A percentile compares a stretch with the other conserved stretches of the same genome.
Evolutionary conservation across 1,140 invertebrate species (phyloP).

Genomic region (Aphaenogaster floridana): DNA sequence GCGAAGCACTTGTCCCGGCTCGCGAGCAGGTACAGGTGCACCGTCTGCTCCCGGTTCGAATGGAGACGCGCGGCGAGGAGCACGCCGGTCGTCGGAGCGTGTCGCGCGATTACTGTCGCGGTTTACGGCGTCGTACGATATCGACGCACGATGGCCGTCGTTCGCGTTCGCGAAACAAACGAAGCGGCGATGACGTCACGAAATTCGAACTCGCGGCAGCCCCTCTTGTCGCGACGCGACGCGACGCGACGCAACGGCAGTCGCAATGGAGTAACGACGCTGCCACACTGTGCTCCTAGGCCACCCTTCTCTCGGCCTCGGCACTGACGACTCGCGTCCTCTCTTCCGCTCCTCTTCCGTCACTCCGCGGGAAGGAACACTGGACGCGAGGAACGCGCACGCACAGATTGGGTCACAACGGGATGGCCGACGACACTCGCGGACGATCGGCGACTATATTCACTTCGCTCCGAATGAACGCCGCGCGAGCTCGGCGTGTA

Average conservation of each 20-base stretch:
- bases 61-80: background rate
- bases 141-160: background rate
- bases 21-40: background rate
- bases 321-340: background rate
- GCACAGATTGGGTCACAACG: background rate
- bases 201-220: constrained; percentile 12
- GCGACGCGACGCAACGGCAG: background rate
- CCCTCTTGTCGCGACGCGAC: background rate
- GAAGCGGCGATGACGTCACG: constrained; percentile 4
- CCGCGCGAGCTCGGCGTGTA: no score
- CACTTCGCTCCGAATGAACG: background rate
- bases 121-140: background rate
- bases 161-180: background rate
- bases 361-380: constrained; percentile 13
- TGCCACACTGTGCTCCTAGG: background rate
- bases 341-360: background rate
- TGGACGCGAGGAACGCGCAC: background rate
- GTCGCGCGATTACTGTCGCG: background rate
- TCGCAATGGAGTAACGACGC: background rate
- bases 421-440: background rate
- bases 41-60: background rate
- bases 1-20: constrained; percentile 33
- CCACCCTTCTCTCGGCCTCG: background rate
- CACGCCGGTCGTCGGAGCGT: background rate
- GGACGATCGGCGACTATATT: background rate